Evolutionary conservation across 2,888 invertebrate genomes (phyloP).

Genomic region (Drymonia ruficornis): DNA sequence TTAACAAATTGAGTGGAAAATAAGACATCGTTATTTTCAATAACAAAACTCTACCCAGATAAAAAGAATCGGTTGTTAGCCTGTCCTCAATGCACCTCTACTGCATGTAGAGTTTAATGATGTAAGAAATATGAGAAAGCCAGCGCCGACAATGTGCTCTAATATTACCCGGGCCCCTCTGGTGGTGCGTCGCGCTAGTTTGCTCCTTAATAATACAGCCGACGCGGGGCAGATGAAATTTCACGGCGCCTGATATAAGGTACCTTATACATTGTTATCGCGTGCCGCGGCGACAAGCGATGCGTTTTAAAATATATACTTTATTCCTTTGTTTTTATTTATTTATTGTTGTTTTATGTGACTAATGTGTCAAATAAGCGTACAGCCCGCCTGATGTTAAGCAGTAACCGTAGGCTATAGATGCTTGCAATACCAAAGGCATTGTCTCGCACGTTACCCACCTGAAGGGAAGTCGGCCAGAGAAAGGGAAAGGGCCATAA

Average conservation of each 20-base stretch:
- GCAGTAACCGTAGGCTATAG: too few relatives aligned
- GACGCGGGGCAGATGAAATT: constrained; percentile 36
- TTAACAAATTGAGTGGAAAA: too few relatives aligned
- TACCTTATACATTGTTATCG: constrained; percentile 7
- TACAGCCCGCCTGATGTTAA: too few relatives aligned
- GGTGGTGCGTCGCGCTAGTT: constrained; percentile 24
- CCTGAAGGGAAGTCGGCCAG: too few relatives aligned
- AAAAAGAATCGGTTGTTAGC: neutral
- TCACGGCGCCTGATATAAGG: constrained; percentile 14
- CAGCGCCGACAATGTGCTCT: constrained; percentile 51
- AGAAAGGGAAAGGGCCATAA: too few relatives aligned
- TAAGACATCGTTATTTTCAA: neutral
- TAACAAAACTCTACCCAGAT: neutral
- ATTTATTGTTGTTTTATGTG: too few relatives aligned
- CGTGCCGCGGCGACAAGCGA: neutral
- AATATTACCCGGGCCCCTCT: constrained; percentile 37
- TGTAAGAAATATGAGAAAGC: constrained; percentile 71
- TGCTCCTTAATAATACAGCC: constrained; percentile 39
- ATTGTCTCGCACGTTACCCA: too few relatives aligned
- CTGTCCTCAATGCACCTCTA: constrained; percentile 6
- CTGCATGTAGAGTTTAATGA: constrained; percentile 63
- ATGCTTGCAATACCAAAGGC: too few relatives aligned
- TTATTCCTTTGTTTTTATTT: too few relatives aligned
- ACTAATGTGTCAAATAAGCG: too few relatives aligned
- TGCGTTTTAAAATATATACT: too few relatives aligned